These are phyloP conservation scores for Ditula angustiorana DNA, from an alignment of 2,888 invertebrate species.

Conservation along the genomic window DNA sequence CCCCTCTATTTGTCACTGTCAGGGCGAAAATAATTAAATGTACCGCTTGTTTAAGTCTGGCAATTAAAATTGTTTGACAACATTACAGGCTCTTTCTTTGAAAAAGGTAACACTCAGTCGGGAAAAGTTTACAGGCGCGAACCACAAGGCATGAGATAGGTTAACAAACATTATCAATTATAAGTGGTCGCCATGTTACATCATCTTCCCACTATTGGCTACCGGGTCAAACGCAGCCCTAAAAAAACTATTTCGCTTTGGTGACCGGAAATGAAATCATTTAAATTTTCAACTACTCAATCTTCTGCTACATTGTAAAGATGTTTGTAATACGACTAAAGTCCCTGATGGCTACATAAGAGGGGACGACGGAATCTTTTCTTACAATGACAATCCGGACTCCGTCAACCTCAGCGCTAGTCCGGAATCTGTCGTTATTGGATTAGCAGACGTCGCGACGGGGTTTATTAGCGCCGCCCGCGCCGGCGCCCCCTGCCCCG, in stretches of 20 bases:
- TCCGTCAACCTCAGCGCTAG: background rate
- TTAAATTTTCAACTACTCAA: background rate
- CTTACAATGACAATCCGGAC: background rate
- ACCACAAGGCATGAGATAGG: no score
- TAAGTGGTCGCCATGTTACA: no score
- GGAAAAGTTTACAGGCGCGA: no score
- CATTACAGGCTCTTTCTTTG: background rate
- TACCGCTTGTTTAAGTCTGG: background rate
- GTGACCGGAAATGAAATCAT: no score
- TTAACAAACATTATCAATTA: no score
- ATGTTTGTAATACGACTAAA: background rate
- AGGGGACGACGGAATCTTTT: background rate
- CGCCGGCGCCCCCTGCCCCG: background rate
- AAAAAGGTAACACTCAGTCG: no score
- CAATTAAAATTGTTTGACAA: background rate
- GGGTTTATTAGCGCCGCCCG: constrained; percentile 1
- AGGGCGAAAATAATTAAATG: constrained; percentile 14
- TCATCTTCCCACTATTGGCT: no score
- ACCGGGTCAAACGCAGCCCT: no score
- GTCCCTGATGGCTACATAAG: background rate
- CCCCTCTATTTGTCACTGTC: constrained; percentile 22
- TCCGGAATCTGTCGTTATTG: constrained; percentile 8
- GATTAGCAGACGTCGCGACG: constrained; percentile 8
- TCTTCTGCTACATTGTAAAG: background rate
- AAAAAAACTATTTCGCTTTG: no score